Evolutionary conservation across 2,888 invertebrate genomes (phyloP), one percentile per base, ranked within the genome.

Genomic region (Melanchra persicariae): DNA sequence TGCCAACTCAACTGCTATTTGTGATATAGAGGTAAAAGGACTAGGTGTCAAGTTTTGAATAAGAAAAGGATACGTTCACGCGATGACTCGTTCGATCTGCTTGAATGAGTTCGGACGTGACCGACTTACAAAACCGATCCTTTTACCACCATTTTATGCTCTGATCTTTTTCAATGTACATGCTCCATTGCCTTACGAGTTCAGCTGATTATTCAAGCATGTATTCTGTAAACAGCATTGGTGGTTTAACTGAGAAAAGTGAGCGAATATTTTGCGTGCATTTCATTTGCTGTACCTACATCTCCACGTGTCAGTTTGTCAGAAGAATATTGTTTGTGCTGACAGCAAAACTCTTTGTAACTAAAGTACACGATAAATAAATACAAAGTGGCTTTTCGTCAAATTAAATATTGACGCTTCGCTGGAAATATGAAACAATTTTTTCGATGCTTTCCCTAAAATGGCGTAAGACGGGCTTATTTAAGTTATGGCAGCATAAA

Each of bases 31-130:
- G 72, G 77, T 79, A 81, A 77, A 77, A 74, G 78, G 80, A 78
- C 72, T 71, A 81, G 85, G 85, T 88, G 87, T 87, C 88, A 87
- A 84, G 85, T 87, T 85, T 85, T 87, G 87, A 89, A 87, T 88
- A 87, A 87, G 85, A 85, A 86, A 87, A 74, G 81, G 73, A 79
- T 84, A 83, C 79, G 84, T 84, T 82, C 79, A 61, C 62, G 57
- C 78, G 79, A 89, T 86, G 89, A 88, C 85, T 89, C 79, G 86
- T 81, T 85, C 87, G 81, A 87, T 89, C 84, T 76, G 84, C 79
- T 77, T 81, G 83, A 87, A 83, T 85, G 83, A 85, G 79, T 66
- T 64, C 58, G 75, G 62, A 84, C 89, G 89, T 89, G 89, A 88
- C 85, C 72, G 79, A 75, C 61, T 74, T 89, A 84, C 85, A 62